Percentiles rank a stretch among this genome's conserved stretches.
phyloP scores from a whole-genome alignment of 1,140 invertebrate species.

The Bombyx mori region ASM3026992v2 NC_085127.1:13990501-13991000 shows the following conservation, averaged over 20 bases:
- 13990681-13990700: slow-evolving; percentile 91
- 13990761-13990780: slow-evolving; percentile 86
- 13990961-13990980: no score
- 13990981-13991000: neutral
- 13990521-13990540: slow-evolving; percentile 93
- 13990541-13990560: slow-evolving; percentile 99
- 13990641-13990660: slow-evolving; percentile 97
- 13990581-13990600: slow-evolving; percentile 99
- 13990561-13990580: slow-evolving; percentile 97
- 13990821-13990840: slow-evolving; percentile 92
- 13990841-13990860: slow-evolving; percentile 92
- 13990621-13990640: slow-evolving; percentile 85
- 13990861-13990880: slow-evolving; percentile 93
- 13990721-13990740: slow-evolving; percentile 93
- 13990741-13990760: slow-evolving; percentile 93
- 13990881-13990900: slow-evolving; percentile 80
- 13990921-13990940: slow-evolving; percentile 32
- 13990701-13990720: slow-evolving; percentile 93
- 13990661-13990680: slow-evolving; percentile 96
- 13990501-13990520: slow-evolving; percentile 94
- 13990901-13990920: slow-evolving; percentile 79
- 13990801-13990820: slow-evolving; percentile 92
- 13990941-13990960: neutral
- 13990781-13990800: slow-evolving; percentile 87
- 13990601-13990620: slow-evolving; percentile 97